Evolutionary conservation across 92 coral and sea anemone species (phyloP), one percentile per base, ranked within the genome.

Genomic region (Anthopleura xanthogrammica): DNA sequence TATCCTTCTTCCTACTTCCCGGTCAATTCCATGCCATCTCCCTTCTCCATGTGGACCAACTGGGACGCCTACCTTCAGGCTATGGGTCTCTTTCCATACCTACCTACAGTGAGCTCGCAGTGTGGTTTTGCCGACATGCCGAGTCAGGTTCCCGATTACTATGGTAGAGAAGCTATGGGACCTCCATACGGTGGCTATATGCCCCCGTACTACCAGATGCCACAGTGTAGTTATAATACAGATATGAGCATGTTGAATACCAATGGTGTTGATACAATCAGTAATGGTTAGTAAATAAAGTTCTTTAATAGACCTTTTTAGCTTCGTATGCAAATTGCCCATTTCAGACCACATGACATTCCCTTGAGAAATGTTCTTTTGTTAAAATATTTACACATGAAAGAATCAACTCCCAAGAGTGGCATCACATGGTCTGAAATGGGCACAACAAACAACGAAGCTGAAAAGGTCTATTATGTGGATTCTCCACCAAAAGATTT

Each of bases 21-120:
- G 6, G 29, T 58, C 54, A 65, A 52, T 42, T 70, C 88, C 56
- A 78, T 65, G 50, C 41, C 88, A 0, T 3, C 72, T 42, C 52
- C 74, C 4, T 43, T 50, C 54, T 70, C 41, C 54, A 50, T 66
- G 40, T 85, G 88, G 88, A 17, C 83, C 29, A 85, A 78, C 78
- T 85, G 88, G 88, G 88, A 85, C 52, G 58, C 88, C 2, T 85
- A 78, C 43, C 65, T 80, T 17, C 83, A 80, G 39, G 43, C 52
- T 12, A 80, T 79, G 82, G 75, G 83, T 60, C 78, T 80, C 20
- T 85, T 85, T 52, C 77, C 88, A 48, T 85, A 80, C 65, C 75
- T 79, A 39, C 88, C 88, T 42, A 50, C 73, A 7, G 84, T 29
- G 17, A 36, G 42, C 74, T 68, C 74, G 36, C 74, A 9, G 14